These are phyloP conservation scores for Chloebia gouldiae DNA, from an alignment of 2,113 vertebrate genomes.

Conservation along the genomic window DNA sequence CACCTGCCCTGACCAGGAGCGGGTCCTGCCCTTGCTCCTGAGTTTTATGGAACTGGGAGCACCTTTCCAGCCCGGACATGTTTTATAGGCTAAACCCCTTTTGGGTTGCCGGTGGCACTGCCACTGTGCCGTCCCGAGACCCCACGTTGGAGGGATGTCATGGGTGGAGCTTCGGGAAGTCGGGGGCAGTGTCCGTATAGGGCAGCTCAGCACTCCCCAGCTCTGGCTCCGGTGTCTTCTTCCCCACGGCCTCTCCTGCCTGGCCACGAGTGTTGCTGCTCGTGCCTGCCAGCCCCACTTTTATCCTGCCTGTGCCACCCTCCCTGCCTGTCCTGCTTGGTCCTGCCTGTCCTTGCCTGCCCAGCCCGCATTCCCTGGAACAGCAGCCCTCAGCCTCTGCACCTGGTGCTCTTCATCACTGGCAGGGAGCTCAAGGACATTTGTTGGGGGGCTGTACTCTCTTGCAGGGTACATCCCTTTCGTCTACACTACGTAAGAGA, in stretches of 20 bases:
- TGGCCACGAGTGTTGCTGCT: not conserved
- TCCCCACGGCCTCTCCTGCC: not conserved
- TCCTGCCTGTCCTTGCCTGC: not conserved
- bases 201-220: rapidly evolving
- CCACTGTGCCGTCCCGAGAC: not conserved
- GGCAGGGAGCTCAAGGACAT: not conserved
- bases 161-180: no score
- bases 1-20: not conserved
- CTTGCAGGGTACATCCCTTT: not conserved
- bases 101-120: not conserved
- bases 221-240: rapidly evolving
- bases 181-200: rapidly evolving
- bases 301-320: no score
- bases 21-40: not conserved
- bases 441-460: not conserved
- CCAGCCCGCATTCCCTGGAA: rapidly evolving
- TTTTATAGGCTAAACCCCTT: not conserved
- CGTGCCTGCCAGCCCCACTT: rapidly evolving
- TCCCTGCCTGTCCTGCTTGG: no score
- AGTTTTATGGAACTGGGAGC: conserved; percentile 41
- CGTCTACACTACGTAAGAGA: not conserved
- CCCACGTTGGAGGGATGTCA: rapidly evolving
- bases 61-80: conserved; percentile 11
- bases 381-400: not conserved
- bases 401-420: not conserved